Base-by-base conservation (phyloP, 2,888 invertebrate species). In the Dasysyrphus albostriatus region DNA sequence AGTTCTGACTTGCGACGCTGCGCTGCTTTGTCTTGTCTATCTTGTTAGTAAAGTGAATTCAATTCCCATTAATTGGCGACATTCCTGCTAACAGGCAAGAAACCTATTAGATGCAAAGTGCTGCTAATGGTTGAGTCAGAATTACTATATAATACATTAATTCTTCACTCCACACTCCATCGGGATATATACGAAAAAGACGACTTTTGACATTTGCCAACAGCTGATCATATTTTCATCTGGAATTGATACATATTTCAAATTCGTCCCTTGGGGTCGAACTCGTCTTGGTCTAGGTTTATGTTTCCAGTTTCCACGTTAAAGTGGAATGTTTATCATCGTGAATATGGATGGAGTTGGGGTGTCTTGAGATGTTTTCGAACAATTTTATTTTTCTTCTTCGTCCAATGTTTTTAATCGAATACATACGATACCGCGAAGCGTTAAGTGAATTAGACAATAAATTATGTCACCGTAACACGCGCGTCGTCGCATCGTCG, bases 401-500 rank as follows among this genome's bases (percentile, higher is more conserved):
- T 42, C 42, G 10, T 63, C 59, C 44, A 49, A 63, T 47, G 72
- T 63, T 82, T 69, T 82, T 87, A 87, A 87, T 87, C 87, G 72
- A 79, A 87, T 87, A 19, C 87, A 83, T 65, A 16, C 82, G 83
- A 83, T 82, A 79, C 82, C 79, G 83, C 87, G 87, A 83, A 70
- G 83, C 87, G 82, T 83, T 87, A 87, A 87, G 87, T 87, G 87
- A 87, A 87, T 87, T 87, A 83, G 87, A 83, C 83, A 82, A 87
- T 87, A 87, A 87, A 87, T 87, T 87, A 87, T 83, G 83, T 83
- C 87, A 73, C 19, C 65, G 74, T 87, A 78, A 87, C 87, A 87
- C 87, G 82, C 87, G 87, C 75, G 74, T 59, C 39, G 51, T 32
- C 7, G 32, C 7, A 5, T 32, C 32, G 32, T 32, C 32, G 32